Base-by-base conservation (phyloP, 2,797 vertebrate species). In the Hylomyscus alleni region DNA sequence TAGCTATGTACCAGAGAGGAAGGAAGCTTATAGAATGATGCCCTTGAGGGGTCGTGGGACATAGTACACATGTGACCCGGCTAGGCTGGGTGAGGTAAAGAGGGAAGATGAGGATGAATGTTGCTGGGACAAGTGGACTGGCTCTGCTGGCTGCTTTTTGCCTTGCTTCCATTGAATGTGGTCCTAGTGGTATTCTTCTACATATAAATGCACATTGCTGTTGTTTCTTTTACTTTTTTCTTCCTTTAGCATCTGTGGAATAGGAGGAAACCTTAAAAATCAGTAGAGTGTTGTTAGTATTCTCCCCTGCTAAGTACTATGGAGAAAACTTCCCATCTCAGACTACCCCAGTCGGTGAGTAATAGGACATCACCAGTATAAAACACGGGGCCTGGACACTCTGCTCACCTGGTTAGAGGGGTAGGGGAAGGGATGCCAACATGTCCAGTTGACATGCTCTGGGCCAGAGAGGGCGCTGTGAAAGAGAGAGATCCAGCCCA, bases 231-330 rank as follows among this genome's bases (percentile, higher is more conserved):
- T 34, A 0, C 8, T 52, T 47, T 7, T 15, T 26, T 44, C 3
- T 80, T 72, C 1, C 50, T 90, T 72, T 37, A 75, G 80, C 14
- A 80, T 77, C 60, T 52, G 14, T 94, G 47, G 93, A 81, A 77
- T 22, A 24, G 12, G 37, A 81, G 19, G 73, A 54, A 85, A 89
- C 73, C 29, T 91, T 93, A 78, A 86, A 89, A 92, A 82, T 72
- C 58, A 62, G 0, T 14, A 47, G 31, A 44, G 37, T 62, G 10
- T 52, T 73, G 52, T 69, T 60, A 31, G 26, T 81, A 50, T 90
- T 87, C 44, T 94, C 62, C 89, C 58, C 80, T 7, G 47, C 40
- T 58, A 20, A 13, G 17, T 6, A 20, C 0, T 19, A 26, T 54
- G 37, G 7, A 75, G 24, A 87, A 76, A 40, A 10, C 9, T 76